Evolutionary conservation across 2,113 vertebrate genomes (phyloP).

Genomic region (Picathartes gymnocephalus): DNA sequence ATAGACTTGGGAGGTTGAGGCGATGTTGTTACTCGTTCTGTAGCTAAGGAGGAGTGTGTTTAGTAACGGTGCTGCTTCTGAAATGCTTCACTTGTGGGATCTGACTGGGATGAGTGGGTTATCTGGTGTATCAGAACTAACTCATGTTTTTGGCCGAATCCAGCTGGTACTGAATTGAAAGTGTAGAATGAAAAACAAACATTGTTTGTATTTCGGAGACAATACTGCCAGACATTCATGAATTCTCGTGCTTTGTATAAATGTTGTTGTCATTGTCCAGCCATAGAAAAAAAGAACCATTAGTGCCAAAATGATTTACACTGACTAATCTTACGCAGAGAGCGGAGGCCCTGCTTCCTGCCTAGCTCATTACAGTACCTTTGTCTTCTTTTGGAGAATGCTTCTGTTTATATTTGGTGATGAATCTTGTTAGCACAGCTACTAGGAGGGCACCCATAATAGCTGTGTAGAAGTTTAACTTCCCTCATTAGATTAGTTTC

Average conservation of each 20-base stretch:
- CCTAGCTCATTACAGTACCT: constrained; percentile 33
- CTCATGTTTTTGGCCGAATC: neutral
- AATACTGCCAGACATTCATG: constrained; percentile 29
- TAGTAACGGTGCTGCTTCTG: neutral
- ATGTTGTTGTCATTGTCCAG: constrained; percentile 28
- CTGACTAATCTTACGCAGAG: neutral
- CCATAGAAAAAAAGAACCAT: neutral
- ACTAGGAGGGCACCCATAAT: neutral
- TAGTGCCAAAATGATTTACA: constrained; percentile 41
- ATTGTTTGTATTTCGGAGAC: constrained; percentile 22
- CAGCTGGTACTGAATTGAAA: constrained; percentile 37
- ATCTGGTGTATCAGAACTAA: neutral
- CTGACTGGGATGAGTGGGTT: neutral
- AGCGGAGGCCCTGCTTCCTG: neutral
- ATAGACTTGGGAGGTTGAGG: neutral
- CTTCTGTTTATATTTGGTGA: constrained; percentile 24
- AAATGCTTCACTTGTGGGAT: neutral
- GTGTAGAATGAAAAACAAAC: neutral
- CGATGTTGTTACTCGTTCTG: neutral
- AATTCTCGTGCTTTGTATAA: constrained; percentile 17
- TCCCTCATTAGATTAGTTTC: constrained; percentile 7
- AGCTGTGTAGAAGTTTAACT: neutral
- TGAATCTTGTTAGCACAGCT: constrained; percentile 25
- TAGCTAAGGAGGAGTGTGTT: neutral
- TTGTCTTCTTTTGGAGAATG: constrained; percentile 42